A percentile compares a stretch with the other conserved stretches of the same genome.
Conservation (phyloP, 2,888 invertebrate genomes). For the Parthenolecanium corni region DNA sequence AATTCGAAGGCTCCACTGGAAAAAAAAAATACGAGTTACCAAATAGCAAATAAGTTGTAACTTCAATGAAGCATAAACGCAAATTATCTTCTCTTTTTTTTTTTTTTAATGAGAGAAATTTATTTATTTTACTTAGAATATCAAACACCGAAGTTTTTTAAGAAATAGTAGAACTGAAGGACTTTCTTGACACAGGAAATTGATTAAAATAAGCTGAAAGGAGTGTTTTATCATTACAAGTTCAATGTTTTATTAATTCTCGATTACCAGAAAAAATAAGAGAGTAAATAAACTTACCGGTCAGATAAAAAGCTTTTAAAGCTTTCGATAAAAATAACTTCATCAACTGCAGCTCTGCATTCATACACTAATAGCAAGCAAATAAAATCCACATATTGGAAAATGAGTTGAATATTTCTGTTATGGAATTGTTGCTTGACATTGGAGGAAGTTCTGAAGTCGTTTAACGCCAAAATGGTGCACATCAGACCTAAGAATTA, state of each 20-base stretch:
- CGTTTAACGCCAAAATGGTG: background rate
- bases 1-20: constrained; percentile 14
- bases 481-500: background rate
- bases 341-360: constrained; percentile 6
- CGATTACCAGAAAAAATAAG: too few species aligned
- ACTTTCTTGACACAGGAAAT: too few species aligned
- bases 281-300: background rate
- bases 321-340: background rate
- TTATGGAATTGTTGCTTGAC: background rate
- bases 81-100: background rate
- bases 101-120: too few species aligned
- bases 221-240: too few species aligned
- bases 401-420: background rate
- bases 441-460: too few species aligned
- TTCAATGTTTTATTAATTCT: too few species aligned
- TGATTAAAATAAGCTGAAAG: too few species aligned
- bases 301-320: constrained; percentile 1
- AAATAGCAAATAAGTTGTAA: background rate
- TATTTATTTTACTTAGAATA: too few species aligned
- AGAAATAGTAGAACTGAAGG: background rate
- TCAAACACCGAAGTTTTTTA: background rate
- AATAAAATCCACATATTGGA: background rate
- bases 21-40: background rate
- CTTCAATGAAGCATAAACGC: background rate
- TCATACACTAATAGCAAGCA: constrained; percentile 4